Evolutionary conservation across 1,140 invertebrate species (phyloP).

Genomic region (Protaetia brevitarsis): DNA sequence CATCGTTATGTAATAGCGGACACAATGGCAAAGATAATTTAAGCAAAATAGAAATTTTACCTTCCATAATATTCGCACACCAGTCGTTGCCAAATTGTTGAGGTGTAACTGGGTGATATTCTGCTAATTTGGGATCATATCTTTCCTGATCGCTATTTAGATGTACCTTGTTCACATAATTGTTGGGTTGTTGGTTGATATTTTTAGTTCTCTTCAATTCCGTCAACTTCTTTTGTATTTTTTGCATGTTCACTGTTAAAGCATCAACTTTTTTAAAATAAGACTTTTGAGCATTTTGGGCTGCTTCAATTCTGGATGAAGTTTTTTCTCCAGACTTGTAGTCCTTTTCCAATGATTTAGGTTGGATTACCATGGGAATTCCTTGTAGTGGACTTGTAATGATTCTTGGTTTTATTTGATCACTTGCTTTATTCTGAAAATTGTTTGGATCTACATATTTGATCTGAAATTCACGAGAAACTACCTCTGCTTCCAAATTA

Average conservation of each 20-base stretch:
- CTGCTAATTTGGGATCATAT: slow-evolving; percentile 55
- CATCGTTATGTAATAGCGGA: too few relatives aligned
- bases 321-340: slow-evolving; percentile 31
- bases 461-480: too few relatives aligned
- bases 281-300: slow-evolving; percentile 54
- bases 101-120: slow-evolving; percentile 53
- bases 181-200: slow-evolving; percentile 37
- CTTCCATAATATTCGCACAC: slow-evolving; percentile 46
- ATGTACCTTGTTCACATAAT: slow-evolving; percentile 42
- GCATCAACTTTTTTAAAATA: slow-evolving; percentile 56
- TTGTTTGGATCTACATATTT: too few relatives aligned
- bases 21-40: too few relatives aligned
- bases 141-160: slow-evolving; percentile 51
- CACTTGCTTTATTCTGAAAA: too few relatives aligned
- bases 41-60: too few relatives aligned
- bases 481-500: too few relatives aligned
- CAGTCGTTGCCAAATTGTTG: slow-evolving; percentile 47
- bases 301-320: slow-evolving; percentile 38
- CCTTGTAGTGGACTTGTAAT: slow-evolving; percentile 62
- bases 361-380: slow-evolving; percentile 33
- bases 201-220: slow-evolving; percentile 46
- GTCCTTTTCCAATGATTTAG: neutral
- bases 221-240: slow-evolving; percentile 53
- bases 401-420: too few relatives aligned
- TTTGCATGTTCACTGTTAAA: slow-evolving; percentile 54